These are phyloP conservation scores for Lucilia cuprina DNA, from an alignment of 1,140 invertebrate genomes.

Conservation along the genomic window DNA sequence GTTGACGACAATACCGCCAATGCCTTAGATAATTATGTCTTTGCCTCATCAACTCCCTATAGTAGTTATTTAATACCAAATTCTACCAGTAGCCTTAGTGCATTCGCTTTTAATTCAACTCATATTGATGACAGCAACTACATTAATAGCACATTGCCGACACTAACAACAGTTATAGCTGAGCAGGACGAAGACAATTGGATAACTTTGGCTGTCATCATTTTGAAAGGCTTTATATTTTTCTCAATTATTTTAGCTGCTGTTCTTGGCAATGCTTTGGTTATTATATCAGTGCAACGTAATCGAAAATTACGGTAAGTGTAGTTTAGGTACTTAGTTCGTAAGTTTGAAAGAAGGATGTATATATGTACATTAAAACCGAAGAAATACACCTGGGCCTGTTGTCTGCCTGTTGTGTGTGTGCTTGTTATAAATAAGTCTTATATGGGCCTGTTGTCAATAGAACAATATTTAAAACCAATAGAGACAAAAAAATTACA, in stretches of 20 bases:
- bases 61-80: conserved; percentile 17
- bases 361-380: too few species aligned
- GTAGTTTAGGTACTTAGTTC: too few species aligned
- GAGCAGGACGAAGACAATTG: conserved; percentile 57
- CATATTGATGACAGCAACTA: conserved; percentile 33
- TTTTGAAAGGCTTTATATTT: conserved; percentile 79
- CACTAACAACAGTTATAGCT: background rate
- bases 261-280: conserved; percentile 85
- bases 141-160: background rate
- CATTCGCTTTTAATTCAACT: conserved; percentile 47
- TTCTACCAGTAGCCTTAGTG: conserved; percentile 13
- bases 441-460: too few species aligned
- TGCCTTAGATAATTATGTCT: conserved; percentile 16
- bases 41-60: conserved; percentile 24
- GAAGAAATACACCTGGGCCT: too few species aligned
- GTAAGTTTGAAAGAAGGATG: too few species aligned
- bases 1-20: conserved; percentile 23
- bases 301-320: conserved; percentile 62
- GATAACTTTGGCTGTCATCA: conserved; percentile 66
- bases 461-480: too few species aligned
- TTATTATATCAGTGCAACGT: conserved; percentile 73
- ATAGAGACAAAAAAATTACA: too few species aligned
- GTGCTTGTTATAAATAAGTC: too few species aligned
- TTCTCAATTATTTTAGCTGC: conserved; percentile 85
- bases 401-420: too few species aligned